A percentile compares a stretch with the other conserved stretches of the same genome.
These are phyloP conservation scores for Parnassius smintheus DNA, from an alignment of 2,888 invertebrate species.

Conservation along the genomic window DNA sequence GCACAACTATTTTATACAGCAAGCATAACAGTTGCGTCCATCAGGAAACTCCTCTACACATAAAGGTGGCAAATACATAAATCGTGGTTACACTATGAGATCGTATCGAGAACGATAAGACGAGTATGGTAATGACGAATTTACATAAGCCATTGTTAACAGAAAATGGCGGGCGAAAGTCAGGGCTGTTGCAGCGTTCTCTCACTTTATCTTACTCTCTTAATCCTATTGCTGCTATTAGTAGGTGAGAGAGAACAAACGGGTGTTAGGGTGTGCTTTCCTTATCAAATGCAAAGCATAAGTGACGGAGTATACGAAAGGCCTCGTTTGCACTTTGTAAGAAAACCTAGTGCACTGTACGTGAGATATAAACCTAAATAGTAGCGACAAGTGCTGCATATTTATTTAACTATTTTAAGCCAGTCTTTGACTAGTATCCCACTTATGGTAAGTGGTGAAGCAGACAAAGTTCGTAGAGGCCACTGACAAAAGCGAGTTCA, in stretches of 20 bases:
- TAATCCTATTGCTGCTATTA: constrained; percentile 16
- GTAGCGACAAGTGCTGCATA: too few species aligned
- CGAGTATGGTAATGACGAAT: constrained; percentile 41
- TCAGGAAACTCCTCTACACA: constrained; percentile 10
- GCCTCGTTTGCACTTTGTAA: neutral
- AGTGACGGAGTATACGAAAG: neutral
- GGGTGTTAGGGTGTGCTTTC: constrained; percentile 3
- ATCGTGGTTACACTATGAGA: constrained; percentile 21
- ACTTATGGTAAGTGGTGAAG: too few species aligned
- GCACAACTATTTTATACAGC: neutral
- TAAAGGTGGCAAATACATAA: constrained; percentile 22
- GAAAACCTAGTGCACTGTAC: neutral
- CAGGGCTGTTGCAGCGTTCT: constrained; percentile 34
- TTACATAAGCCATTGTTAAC: constrained; percentile 44
- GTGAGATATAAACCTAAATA: too few species aligned
- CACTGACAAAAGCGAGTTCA: too few species aligned
- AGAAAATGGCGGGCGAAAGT: constrained; percentile 46
- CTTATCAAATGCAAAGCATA: constrained; percentile 11
- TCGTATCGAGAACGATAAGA: constrained; percentile 25
- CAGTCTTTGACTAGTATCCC: too few species aligned
- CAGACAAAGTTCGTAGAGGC: too few species aligned
- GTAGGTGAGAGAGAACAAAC: constrained; percentile 11
- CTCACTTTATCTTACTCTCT: constrained; percentile 22
- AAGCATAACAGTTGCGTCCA: neutral
- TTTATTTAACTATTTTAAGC: too few species aligned